phyloP scores from a whole-genome alignment of 2,888 invertebrate species.

The Hemicrepidius hirtus region DNA sequence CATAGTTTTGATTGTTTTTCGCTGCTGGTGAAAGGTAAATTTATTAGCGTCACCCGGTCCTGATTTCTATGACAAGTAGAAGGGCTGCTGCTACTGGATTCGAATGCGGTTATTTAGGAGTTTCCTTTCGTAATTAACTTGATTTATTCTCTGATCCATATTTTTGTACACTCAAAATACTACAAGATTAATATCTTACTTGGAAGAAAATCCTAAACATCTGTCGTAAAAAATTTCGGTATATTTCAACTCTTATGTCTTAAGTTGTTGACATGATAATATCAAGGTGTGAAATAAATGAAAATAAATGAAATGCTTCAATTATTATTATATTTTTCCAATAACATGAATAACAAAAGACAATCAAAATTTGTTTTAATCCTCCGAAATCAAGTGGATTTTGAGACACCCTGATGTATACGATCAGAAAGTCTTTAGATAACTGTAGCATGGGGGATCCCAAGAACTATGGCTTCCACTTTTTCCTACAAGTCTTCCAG shows the following conservation, averaged over 20 bases:
- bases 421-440: too few relatives aligned
- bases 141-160: slow-evolving; percentile 45
- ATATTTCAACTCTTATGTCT: not conserved
- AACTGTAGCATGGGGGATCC: too few relatives aligned
- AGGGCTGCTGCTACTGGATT: slow-evolving; percentile 53
- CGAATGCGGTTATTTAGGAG: slow-evolving; percentile 55
- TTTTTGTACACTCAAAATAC: slow-evolving; percentile 30
- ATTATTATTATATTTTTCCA: too few relatives aligned
- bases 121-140: slow-evolving; percentile 52
- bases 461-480: too few relatives aligned
- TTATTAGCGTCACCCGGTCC: slow-evolving; percentile 68
- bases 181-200: slow-evolving; percentile 15
- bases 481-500: too few relatives aligned
- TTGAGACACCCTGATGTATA: too few relatives aligned
- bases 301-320: too few relatives aligned
- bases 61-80: slow-evolving; percentile 65
- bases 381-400: too few relatives aligned
- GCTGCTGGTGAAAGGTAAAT: slow-evolving; percentile 69
- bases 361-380: too few relatives aligned
- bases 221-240: not conserved
- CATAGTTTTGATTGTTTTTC: slow-evolving; percentile 71
- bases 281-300: too few relatives aligned
- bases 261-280: too few relatives aligned
- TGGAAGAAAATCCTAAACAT: not conserved
- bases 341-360: too few relatives aligned